Conservation (phyloP, 2,113 vertebrate species). For the Psilopsiagon aymara region DNA sequence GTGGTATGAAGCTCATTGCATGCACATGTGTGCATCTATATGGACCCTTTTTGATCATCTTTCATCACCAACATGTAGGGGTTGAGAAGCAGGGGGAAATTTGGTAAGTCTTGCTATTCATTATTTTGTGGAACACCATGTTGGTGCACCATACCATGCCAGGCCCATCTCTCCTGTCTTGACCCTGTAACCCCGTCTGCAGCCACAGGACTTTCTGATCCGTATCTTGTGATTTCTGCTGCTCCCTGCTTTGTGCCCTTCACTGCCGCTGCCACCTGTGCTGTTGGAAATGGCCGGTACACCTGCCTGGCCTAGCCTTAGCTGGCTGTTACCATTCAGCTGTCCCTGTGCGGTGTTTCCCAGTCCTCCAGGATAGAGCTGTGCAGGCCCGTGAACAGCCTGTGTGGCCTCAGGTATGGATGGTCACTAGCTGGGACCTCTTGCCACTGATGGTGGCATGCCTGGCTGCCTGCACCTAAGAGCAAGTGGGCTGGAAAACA, state of each 20-base stretch:
- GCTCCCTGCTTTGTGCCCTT: not conserved
- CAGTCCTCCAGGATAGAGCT: not conserved
- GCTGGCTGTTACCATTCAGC: fast-evolving
- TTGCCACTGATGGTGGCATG: not conserved
- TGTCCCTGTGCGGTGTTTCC: not conserved
- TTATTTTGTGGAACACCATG: not conserved
- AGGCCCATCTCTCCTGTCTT: not conserved
- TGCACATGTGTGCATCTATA: not conserved
- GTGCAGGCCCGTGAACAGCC: not conserved
- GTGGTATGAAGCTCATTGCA: not conserved
- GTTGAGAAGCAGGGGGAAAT: not conserved
- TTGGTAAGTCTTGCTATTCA: not conserved
- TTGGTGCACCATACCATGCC: not conserved
- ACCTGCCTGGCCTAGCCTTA: not conserved
- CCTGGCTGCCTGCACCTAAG: not conserved
- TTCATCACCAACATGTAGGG: not conserved
- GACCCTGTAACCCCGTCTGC: not conserved
- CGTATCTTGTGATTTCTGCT: not conserved
- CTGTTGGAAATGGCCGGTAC: not conserved
- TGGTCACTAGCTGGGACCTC: not conserved
- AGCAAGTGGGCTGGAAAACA: not conserved
- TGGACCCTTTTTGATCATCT: not conserved
- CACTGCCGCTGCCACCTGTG: not conserved
- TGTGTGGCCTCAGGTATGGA: not conserved
- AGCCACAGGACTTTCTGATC: not conserved